These are phyloP conservation scores for Acronicta psi DNA, from an alignment of 2,888 invertebrate genomes.

Conservation along the genomic window DNA sequence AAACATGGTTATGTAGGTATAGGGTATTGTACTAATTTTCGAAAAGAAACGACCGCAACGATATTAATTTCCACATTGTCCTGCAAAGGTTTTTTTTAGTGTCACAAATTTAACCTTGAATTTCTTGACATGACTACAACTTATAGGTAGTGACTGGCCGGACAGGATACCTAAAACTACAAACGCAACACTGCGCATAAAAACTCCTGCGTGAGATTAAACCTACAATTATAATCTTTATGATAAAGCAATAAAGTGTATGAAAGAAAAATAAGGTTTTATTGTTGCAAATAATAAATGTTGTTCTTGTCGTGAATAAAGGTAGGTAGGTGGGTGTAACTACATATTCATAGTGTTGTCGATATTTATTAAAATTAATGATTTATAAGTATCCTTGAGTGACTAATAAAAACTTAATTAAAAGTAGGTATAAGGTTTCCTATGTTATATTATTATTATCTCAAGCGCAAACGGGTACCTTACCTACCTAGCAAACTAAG, in stretches of 20 bases:
- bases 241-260: not conserved
- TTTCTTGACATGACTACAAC: constrained; percentile 29
- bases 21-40: no score
- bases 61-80: no score
- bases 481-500: no score
- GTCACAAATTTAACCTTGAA: constrained; percentile 24
- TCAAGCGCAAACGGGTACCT: no score
- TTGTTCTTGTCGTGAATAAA: constrained; percentile 20
- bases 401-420: constrained; percentile 7
- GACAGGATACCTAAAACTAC: constrained; percentile 27
- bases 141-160: constrained; percentile 26
- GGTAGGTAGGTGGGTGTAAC: constrained; percentile 8
- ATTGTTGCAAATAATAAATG: not conserved
- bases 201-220: not conserved
- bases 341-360: not conserved
- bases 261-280: constrained; percentile 7
- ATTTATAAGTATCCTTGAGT: constrained; percentile 14
- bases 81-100: constrained; percentile 28
- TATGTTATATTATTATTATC: not conserved
- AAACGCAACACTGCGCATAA: constrained; percentile 12
- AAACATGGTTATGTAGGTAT: no score
- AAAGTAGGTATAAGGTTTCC: not conserved
- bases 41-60: no score
- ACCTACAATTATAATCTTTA: constrained; percentile 13
- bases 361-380: not conserved